Evolutionary conservation across 2,113 vertebrate species (phyloP).

Genomic region (Podarcis raffonei): DNA sequence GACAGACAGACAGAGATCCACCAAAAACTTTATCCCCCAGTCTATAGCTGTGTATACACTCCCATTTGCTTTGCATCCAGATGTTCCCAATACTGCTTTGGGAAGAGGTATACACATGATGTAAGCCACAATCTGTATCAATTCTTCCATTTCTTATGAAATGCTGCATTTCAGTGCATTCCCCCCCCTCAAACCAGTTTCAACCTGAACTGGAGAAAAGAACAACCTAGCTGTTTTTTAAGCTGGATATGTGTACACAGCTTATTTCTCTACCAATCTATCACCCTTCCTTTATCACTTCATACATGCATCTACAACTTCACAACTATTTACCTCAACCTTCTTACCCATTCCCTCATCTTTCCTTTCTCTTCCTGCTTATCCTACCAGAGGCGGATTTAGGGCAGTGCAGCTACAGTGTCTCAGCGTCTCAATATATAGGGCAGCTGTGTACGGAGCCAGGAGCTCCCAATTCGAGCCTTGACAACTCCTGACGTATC

Average conservation of each 20-base stretch:
- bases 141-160: too few species aligned
- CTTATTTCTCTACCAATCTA: neutral
- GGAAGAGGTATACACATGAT: too few species aligned
- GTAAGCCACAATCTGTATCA: too few species aligned
- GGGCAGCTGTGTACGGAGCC: neutral
- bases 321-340: neutral
- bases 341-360: neutral
- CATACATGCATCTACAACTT: neutral
- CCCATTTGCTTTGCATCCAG: too few species aligned
- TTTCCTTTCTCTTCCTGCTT: neutral
- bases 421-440: neutral
- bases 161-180: too few species aligned
- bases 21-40: neutral
- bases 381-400: neutral
- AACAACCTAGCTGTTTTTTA: too few species aligned
- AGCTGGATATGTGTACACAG: too few species aligned
- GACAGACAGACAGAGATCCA: neutral
- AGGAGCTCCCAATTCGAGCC: neutral
- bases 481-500: neutral
- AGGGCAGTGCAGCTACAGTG: neutral
- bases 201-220: too few species aligned
- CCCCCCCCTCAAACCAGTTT: too few species aligned
- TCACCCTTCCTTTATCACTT: neutral
- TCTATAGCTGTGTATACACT: too few species aligned
- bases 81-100: too few species aligned